Base-by-base conservation (phyloP, 1,140 invertebrate genomes). In the Pomacea maculata region DNA sequence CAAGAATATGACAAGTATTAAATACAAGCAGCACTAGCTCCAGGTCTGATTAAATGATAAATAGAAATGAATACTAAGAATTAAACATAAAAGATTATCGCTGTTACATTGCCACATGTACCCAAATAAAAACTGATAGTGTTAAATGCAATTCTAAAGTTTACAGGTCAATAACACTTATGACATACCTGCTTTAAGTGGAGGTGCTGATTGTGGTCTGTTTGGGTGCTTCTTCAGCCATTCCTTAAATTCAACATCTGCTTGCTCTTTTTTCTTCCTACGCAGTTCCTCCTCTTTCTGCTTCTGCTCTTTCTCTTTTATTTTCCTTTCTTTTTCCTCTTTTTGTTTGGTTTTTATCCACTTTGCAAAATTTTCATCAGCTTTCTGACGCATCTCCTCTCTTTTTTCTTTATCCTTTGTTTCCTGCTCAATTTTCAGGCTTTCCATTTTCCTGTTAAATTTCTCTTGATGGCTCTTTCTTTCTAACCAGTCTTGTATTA, bases 141-240 rank as follows among this genome's bases (percentile, higher is more conserved):
- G 17, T 65, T 3, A 65, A 65, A 65, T 19, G 1, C 64, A 65
- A 7, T 19, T 65, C 7, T 17, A 19, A 17, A 17, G n/a, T 3
- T n/a, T n/a, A 17, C 64, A 19, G n/a, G 1, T 19, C 64, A 65
- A 65, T 4, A 17, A 65, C 64, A 65, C 21, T 25, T 70, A 21
- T 70, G 15, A 52, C 84, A 86, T 88, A 65, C 88, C 87, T 78
- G 75, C 63, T 68, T 78, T 34, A 8, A 54, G 61, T 12, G 57
- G 61, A 21, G 83, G 85, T 15, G 84, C 81, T 73, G 85, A 86
- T 79, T 87, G 86, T 0, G 88, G 85, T 61, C 85, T 77, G 12
- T 80, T 77, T n/a, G 86, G 83, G 9, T 86, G 83, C 74, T 83
- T 86, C 71, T 83, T 83, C 76, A 82, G 78, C 88, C 88, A 89